Evolutionary conservation across 2,797 vertebrate genomes (phyloP).

Genomic region (Diceros bicornis): DNA sequence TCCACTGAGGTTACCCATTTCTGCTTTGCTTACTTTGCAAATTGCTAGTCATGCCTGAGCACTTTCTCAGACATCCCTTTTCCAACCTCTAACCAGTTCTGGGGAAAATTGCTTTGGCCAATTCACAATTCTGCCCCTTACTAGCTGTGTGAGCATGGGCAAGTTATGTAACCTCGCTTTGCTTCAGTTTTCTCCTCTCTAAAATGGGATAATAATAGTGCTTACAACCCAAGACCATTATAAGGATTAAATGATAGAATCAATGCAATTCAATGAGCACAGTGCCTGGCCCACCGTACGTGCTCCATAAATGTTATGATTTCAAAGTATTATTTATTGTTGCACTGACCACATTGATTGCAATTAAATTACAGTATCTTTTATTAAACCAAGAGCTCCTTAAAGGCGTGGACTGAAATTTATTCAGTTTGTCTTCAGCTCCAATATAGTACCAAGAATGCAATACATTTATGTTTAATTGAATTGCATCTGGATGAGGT

Average conservation of each 20-base stretch:
- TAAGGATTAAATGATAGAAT: not conserved
- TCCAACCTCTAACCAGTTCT: not conserved
- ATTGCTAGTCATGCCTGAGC: not conserved
- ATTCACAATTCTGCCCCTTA: not conserved
- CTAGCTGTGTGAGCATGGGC: not conserved
- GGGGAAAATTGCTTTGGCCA: not conserved
- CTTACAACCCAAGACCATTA: not conserved
- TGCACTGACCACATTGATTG: not conserved
- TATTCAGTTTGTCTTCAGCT: not conserved
- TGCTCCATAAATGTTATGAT: not conserved
- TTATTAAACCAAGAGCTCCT: slow-evolving; percentile 1
- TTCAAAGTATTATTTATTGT: not conserved
- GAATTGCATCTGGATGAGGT: not conserved
- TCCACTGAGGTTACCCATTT: not conserved
- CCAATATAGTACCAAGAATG: not conserved
- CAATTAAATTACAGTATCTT: slow-evolving; percentile 32
- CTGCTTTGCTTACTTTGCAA: not conserved
- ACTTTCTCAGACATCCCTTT: not conserved
- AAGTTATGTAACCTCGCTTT: not conserved
- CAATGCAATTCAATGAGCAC: not conserved
- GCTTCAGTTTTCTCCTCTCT: not conserved
- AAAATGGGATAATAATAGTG: not conserved
- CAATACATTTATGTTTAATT: not conserved
- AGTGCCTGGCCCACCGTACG: not conserved
- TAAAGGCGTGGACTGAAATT: not conserved